These are phyloP conservation scores for Perccottus glenii DNA, from an alignment of 2,113 vertebrate genomes.

Conservation along the genomic window DNA sequence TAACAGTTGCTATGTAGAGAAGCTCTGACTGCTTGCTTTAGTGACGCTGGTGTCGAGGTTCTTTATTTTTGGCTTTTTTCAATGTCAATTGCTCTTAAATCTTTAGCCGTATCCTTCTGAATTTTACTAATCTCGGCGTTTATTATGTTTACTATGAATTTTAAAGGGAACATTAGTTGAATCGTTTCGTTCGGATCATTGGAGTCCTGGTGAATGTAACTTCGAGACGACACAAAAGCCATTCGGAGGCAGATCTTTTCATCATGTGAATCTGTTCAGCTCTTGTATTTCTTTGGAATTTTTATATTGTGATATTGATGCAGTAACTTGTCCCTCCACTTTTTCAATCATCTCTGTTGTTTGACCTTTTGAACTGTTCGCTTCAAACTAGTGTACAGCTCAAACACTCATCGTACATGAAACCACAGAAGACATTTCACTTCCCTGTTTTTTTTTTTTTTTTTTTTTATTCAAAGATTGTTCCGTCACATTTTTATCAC, in stretches of 20 bases:
- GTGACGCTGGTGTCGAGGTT: slow-evolving; percentile 62
- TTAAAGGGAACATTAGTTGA: slow-evolving; percentile 35
- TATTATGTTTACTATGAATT: slow-evolving; percentile 42
- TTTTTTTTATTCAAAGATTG: background rate
- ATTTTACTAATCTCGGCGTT: slow-evolving; percentile 44
- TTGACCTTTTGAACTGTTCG: background rate
- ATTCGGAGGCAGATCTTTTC: slow-evolving; percentile 39
- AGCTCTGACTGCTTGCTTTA: slow-evolving; percentile 67
- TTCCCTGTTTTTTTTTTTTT: too few species aligned
- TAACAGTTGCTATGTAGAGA: slow-evolving; percentile 23
- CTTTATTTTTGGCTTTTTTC: slow-evolving; percentile 65
- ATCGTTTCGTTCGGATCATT: too few species aligned
- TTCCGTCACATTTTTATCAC: background rate
- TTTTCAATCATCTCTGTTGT: slow-evolving; percentile 9
- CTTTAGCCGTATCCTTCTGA: slow-evolving; percentile 48
- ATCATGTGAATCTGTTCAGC: slow-evolving; percentile 46
- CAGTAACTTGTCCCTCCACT: slow-evolving; percentile 11
- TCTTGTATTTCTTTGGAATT: slow-evolving; percentile 48
- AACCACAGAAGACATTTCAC: background rate
- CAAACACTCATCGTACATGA: slow-evolving; percentile 2
- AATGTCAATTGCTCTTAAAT: slow-evolving; percentile 60
- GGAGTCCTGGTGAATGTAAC: slow-evolving; percentile 67
- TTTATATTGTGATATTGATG: slow-evolving; percentile 56
- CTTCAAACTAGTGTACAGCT: background rate
- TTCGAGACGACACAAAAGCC: slow-evolving; percentile 26